phyloP scores from a whole-genome alignment of 2,113 vertebrate species.

The Hydropotes inermis region DNA sequence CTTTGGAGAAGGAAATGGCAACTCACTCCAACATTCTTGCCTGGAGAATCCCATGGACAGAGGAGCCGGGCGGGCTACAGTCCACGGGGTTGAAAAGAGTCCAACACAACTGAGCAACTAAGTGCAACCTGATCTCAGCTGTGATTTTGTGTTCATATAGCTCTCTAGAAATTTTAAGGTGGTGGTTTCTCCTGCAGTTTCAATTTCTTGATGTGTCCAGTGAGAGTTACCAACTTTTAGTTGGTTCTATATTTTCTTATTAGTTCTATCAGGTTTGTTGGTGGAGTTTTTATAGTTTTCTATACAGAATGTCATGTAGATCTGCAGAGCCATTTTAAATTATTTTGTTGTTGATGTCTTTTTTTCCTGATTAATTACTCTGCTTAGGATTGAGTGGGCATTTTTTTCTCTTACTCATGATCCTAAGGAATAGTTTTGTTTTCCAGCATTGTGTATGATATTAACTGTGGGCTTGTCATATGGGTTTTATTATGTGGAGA shows the following conservation, averaged over 20 bases:
- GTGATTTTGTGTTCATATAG: background rate
- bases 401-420: background rate
- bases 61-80: background rate
- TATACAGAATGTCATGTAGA: background rate
- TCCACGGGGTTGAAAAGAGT: background rate
- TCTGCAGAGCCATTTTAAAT: background rate
- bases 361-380: background rate
- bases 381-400: background rate
- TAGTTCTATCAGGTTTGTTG: background rate
- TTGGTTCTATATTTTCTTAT: background rate
- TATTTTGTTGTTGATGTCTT: background rate
- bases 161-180: background rate
- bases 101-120: accelerated
- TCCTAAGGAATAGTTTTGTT: background rate
- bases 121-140: background rate
- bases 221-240: background rate
- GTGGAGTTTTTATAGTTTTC: background rate
- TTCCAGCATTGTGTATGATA: background rate
- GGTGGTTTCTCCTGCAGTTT: background rate
- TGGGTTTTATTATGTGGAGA: background rate
- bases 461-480: background rate
- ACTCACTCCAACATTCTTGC: background rate
- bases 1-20: background rate
- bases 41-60: background rate
- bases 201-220: background rate